These are phyloP conservation scores for Apus apus DNA, from an alignment of 2,113 vertebrate genomes.

Conservation along the genomic window DNA sequence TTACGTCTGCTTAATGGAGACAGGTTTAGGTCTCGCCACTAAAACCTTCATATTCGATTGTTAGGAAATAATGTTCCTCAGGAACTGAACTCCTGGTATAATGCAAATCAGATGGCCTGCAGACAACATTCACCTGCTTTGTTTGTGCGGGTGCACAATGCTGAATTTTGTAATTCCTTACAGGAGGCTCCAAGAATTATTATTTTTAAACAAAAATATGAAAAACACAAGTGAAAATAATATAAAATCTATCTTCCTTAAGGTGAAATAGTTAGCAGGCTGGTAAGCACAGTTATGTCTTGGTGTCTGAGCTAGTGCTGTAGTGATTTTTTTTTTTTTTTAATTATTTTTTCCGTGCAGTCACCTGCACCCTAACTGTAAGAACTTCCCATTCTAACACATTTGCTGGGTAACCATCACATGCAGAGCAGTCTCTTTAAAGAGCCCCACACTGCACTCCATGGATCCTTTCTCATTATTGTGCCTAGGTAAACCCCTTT, in stretches of 20 bases:
- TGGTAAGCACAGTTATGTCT: neutral
- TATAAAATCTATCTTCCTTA: neutral
- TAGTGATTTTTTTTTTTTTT: neutral
- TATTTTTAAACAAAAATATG: neutral
- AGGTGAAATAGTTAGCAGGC: neutral
- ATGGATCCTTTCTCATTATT: slow-evolving; percentile 2
- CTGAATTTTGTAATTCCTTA: neutral
- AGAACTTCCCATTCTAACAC: neutral
- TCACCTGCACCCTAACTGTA: neutral
- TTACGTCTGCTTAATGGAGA: slow-evolving; percentile 1
- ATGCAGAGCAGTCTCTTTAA: neutral
- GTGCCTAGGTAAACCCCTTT: slow-evolving; percentile 64
- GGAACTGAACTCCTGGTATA: neutral
- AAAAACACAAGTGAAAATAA: neutral
- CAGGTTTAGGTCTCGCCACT: neutral
- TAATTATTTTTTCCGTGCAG: neutral
- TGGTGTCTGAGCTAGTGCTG: neutral
- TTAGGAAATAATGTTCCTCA: neutral
- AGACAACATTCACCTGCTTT: slow-evolving; percentile 1
- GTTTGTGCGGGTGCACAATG: neutral
- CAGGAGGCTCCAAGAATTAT: neutral
- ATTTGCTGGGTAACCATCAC: slow-evolving; percentile 3
- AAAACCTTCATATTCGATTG: neutral
- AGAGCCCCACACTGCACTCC: slow-evolving; percentile 12
- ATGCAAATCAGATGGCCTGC: neutral